These are phyloP conservation scores for Heliconius cydno DNA, from an alignment of 2,888 invertebrate genomes.

Conservation along the genomic window DNA sequence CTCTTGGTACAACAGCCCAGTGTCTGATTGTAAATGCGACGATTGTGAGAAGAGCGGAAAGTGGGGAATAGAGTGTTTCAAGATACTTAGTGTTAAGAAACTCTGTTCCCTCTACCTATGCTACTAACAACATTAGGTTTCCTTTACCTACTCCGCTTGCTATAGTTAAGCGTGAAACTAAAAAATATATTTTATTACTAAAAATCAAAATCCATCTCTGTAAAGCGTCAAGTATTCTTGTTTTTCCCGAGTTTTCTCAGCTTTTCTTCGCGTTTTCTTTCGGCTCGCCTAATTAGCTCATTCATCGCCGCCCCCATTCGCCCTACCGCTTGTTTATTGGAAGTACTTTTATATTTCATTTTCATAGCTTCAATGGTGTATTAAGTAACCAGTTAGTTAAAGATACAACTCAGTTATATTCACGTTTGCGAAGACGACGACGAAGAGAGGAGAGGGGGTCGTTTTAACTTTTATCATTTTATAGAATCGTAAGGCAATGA, in stretches of 20 bases:
- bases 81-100: too few species aligned
- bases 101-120: too few species aligned
- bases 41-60: too few species aligned
- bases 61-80: too few species aligned
- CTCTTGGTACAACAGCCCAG: too few species aligned
- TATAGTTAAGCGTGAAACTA: background rate
- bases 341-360: slow-evolving; percentile 79
- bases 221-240: slow-evolving; percentile 75
- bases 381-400: slow-evolving; percentile 68
- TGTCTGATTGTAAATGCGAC: too few species aligned
- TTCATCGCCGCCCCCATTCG: slow-evolving; percentile 66
- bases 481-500: background rate
- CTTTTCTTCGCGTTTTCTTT: slow-evolving; percentile 82
- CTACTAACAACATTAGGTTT: too few species aligned
- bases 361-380: slow-evolving; percentile 68
- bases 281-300: slow-evolving; percentile 82
- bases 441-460: too few species aligned
- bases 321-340: slow-evolving; percentile 77
- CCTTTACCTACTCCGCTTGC: too few species aligned
- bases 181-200: background rate
- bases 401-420: slow-evolving; percentile 18
- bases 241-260: slow-evolving; percentile 80
- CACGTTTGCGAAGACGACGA: background rate
- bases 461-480: slow-evolving; percentile 13
- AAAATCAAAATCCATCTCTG: slow-evolving; percentile 56